A percentile compares a stretch with the other conserved stretches of the same genome.
These are phyloP conservation scores for Ennomos erosarius DNA, from an alignment of 2,888 invertebrate genomes.

Conservation along the genomic window DNA sequence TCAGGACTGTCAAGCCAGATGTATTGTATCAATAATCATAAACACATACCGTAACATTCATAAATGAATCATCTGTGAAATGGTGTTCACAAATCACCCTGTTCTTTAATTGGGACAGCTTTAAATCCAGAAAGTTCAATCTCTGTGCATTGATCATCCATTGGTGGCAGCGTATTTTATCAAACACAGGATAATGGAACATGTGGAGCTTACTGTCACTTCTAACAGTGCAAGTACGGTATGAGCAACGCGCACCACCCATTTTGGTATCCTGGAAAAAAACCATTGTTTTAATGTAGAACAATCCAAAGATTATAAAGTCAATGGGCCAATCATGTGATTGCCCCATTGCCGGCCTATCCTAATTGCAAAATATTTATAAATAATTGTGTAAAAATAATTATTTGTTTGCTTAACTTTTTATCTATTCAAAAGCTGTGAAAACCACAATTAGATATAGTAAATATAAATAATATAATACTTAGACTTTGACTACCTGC, in stretches of 20 bases:
- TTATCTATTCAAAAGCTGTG: no score
- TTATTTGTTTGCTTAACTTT: no score
- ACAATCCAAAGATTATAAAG: no score
- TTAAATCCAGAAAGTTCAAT: conserved; percentile 80
- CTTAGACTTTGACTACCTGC: no score
- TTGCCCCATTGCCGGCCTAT: not conserved
- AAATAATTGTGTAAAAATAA: no score
- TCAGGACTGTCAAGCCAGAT: no score
- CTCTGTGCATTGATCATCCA: conserved; percentile 85
- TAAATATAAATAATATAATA: no score
- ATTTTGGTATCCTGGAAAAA: conserved; percentile 53
- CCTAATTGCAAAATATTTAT: no score
- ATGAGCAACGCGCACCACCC: conserved; percentile 87
- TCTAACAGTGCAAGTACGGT: conserved; percentile 79
- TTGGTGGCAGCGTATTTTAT: conserved; percentile 82
- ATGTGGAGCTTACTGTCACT: conserved; percentile 84
- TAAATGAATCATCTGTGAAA: conserved; percentile 82
- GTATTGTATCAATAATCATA: not conserved
- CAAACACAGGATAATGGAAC: conserved; percentile 87
- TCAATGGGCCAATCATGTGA: no score
- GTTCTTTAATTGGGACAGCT: conserved; percentile 85
- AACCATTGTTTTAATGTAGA: not conserved
- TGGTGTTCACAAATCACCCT: conserved; percentile 86
- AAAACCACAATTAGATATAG: no score
- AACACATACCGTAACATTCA: conserved; percentile 75